phyloP scores from a whole-genome alignment of 2,797 vertebrate species.

The Lerista edwardsae region DNA sequence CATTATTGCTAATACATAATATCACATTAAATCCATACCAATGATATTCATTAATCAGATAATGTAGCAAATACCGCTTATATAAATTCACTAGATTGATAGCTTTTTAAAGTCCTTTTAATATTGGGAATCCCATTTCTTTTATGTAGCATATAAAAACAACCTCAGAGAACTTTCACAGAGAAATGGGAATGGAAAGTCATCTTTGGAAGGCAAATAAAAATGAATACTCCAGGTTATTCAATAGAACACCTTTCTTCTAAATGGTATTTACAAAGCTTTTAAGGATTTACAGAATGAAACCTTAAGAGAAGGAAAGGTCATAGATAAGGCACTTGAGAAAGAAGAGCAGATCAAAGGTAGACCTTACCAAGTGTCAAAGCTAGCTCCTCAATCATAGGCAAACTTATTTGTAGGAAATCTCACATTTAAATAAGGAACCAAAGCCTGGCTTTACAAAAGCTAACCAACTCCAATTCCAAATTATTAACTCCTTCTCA shows the following conservation, averaged over 20 bases:
- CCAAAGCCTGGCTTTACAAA: not conserved
- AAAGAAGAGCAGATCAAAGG: not conserved
- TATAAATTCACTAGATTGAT: not conserved
- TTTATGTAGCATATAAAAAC: not conserved
- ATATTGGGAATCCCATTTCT: not conserved
- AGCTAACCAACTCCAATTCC: not conserved
- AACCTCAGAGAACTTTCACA: not conserved
- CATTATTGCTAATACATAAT: not conserved
- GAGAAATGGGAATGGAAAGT: not conserved
- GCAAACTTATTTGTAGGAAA: not conserved
- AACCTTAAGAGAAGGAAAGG: not conserved
- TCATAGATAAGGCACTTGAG: slow-evolving; percentile 1
- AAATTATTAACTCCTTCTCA: not conserved
- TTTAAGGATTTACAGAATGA: slow-evolving; percentile 7
- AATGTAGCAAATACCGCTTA: not conserved
- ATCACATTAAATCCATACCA: not conserved
- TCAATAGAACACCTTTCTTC: slow-evolving; percentile 17
- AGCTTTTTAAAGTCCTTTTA: not conserved
- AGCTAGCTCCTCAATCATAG: not conserved
- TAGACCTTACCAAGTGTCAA: slow-evolving; percentile 8
- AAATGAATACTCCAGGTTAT: not conserved
- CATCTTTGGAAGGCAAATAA: not conserved
- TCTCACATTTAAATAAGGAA: not conserved
- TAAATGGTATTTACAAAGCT: slow-evolving; percentile 3
- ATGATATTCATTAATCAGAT: not conserved